Evolutionary conservation across 35 echinoderm and acorn worm species (phyloP).

Genomic region (Anneissia japonica): DNA sequence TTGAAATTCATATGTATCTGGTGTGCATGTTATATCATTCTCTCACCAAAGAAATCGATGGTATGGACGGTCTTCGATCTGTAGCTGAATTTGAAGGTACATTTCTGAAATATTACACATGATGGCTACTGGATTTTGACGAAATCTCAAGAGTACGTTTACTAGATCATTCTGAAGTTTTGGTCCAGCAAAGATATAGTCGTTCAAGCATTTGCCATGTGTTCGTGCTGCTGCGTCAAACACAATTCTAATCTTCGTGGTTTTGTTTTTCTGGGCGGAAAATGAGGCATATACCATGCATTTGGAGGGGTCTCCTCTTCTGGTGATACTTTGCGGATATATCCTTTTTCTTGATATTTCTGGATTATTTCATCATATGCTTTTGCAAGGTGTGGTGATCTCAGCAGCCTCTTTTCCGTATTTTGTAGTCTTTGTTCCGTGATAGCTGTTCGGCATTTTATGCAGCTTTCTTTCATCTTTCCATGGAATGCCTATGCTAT

Average conservation of each 20-base stretch:
- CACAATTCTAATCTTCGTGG: slow-evolving; percentile 23
- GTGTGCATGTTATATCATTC: not conserved
- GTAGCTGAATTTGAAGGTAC: not conserved
- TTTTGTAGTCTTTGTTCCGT: not conserved
- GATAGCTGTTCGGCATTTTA: not conserved
- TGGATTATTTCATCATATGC: slow-evolving; percentile 10
- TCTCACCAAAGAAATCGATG: slow-evolving; percentile 22
- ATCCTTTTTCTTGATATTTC: not conserved
- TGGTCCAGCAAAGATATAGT: not conserved
- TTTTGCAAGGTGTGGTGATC: not conserved
- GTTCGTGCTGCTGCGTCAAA: slow-evolving; percentile 5
- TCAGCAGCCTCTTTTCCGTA: slow-evolving; percentile 12
- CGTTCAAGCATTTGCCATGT: slow-evolving; percentile 1
- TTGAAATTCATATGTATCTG: slow-evolving; percentile 9
- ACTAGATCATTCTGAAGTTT: slow-evolving; percentile 25
- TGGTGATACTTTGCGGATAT: not conserved
- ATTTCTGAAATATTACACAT: slow-evolving; percentile 27
- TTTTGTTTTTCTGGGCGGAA: slow-evolving; percentile 10
- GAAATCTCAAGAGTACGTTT: slow-evolving; percentile 23
- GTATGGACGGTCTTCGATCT: not conserved
- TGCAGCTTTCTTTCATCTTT: slow-evolving; percentile 12
- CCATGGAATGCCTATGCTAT: slow-evolving; percentile 7
- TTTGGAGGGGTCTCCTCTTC: not conserved
- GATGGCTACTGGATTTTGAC: not conserved
- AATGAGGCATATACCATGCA: slow-evolving; percentile 18